Evolutionary conservation across 2,113 vertebrate species (phyloP).

Genomic region (Papio anubis): DNA sequence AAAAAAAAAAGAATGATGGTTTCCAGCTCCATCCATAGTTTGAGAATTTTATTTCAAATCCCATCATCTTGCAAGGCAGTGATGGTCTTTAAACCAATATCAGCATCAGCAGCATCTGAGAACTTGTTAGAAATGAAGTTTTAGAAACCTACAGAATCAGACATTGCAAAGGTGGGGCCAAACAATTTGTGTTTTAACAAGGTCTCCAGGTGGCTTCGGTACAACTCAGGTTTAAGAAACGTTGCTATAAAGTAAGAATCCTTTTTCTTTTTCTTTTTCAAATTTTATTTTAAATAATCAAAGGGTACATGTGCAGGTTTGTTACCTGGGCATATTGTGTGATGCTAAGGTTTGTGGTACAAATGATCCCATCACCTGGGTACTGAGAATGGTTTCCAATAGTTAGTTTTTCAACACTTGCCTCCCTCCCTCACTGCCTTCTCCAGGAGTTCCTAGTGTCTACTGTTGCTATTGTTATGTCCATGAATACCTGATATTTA

Average conservation of each 20-base stretch:
- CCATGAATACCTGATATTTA: too few species aligned
- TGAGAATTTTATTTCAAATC: neutral
- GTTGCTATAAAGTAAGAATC: neutral
- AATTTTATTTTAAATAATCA: too few species aligned
- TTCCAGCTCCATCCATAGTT: neutral
- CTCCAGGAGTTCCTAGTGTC: too few species aligned
- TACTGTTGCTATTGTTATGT: too few species aligned
- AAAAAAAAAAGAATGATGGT: too few species aligned
- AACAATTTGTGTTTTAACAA: neutral
- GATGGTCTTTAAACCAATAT: accelerated
- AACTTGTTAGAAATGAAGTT: neutral
- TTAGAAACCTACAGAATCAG: neutral
- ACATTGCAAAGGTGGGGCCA: neutral
- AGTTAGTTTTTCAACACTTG: too few species aligned
- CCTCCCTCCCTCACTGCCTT: too few species aligned
- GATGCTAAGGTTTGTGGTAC: too few species aligned
- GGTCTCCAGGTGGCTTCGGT: neutral
- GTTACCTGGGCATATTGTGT: too few species aligned
- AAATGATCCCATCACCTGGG: too few species aligned
- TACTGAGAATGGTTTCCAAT: too few species aligned
- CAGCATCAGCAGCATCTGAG: neutral
- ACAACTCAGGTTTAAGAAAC: neutral
- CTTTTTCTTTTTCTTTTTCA: neutral
- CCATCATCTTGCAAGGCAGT: neutral
- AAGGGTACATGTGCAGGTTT: too few species aligned